Conservation (phyloP, 1,140 invertebrate genomes). For the Diprion similis region DNA sequence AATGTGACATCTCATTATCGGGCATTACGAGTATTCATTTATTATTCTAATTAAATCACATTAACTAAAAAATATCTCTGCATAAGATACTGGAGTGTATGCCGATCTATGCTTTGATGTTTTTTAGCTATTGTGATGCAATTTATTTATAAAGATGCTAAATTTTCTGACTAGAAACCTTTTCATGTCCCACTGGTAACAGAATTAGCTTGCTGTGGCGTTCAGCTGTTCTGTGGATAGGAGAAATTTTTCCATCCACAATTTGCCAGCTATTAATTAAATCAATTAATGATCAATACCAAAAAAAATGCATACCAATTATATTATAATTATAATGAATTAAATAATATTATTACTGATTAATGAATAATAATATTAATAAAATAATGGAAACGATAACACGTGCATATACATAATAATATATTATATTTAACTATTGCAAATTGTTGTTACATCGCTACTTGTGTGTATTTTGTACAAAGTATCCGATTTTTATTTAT, state of each 20-base stretch:
- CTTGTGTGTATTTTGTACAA: constrained; percentile 62
- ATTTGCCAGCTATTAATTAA: constrained; percentile 13
- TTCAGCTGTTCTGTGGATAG: constrained; percentile 11
- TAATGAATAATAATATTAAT: constrained; percentile 1
- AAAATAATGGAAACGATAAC: constrained; percentile 15
- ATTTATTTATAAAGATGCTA: constrained; percentile 4
- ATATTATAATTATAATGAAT: constrained; percentile 10
- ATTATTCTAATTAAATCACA: neutral
- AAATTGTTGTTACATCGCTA: constrained; percentile 61
- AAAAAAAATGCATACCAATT: constrained; percentile 17
- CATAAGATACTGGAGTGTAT: no score
- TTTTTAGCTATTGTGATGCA: neutral
- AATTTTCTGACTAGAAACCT: constrained; percentile 7
- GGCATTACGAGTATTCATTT: neutral
- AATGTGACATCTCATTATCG: neutral
- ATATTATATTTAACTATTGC: constrained; percentile 58
- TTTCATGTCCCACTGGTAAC: constrained; percentile 9
- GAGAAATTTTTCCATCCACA: neutral
- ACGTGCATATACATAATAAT: constrained; percentile 33
- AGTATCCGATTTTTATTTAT: constrained; percentile 51
- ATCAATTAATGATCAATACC: neutral
- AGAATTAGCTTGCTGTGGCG: constrained; percentile 10
- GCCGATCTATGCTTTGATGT: neutral
- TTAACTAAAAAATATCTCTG: neutral
- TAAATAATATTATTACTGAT: constrained; percentile 9